Base-by-base conservation (phyloP, 2,797 vertebrate species). In the Etheostoma nigrum region DNA sequence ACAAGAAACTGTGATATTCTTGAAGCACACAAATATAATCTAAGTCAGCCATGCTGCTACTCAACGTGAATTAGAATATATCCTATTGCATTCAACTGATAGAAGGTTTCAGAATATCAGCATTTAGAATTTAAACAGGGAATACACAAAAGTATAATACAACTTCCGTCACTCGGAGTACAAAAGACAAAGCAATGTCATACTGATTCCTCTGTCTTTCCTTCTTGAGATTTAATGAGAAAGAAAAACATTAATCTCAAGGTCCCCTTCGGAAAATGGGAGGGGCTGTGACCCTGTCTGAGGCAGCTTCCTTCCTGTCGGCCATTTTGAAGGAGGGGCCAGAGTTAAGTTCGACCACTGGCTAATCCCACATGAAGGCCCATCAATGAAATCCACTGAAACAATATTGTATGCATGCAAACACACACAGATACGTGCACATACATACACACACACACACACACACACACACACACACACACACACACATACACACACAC, bases 191-290 rank as follows among this genome's bases (percentile, higher is more conserved):
- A 90, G 90, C 91, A 93, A 94, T 92, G 92, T 93, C 93, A 93
- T 49, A 72, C 71, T 73, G 82, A 86, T 90, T 89, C 78, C 71
- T 85, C 86, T 74, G 77, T 89, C 89, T 79, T 81, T 84, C 65
- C 59, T 67, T 91, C 89, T 87, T 74, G 67, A 85, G 89, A 93
- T 91, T 93, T 94, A 93, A 94, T 93, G 92, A 94, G 92, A 91
- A 87, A 82, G 81, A 86, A 89, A 91, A 88, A 86, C 87, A 87
- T 89, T 92, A 85, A 88, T 85, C 78, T 91, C 94, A 95, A 95
- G 93, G 94, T 95, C 94, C 88, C 94, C 94, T 95, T 95, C 92
- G 94, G 90, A 90, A 89, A 91, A 90, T 83, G 89, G 92, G 91
- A 80, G 88, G 92, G 90, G 84, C 88, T 83, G 75, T 88, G 92